Conservation (phyloP, 2,888 invertebrate species). For the Thalpophila matura region DNA sequence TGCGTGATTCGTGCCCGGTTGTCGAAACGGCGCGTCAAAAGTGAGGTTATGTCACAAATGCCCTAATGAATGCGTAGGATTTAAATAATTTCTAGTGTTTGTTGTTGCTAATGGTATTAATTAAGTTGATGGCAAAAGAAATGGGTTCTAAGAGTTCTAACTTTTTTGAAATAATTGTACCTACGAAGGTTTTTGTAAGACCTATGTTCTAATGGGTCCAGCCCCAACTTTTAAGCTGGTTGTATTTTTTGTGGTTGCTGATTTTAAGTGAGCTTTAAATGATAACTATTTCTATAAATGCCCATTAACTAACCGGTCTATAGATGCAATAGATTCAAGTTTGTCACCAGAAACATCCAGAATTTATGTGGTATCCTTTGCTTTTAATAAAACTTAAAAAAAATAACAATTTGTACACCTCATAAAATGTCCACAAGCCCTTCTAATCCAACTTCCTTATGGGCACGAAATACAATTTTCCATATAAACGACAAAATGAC, state of each 20-base stretch:
- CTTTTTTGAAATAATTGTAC: slow-evolving; percentile 13
- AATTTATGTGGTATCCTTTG: background rate
- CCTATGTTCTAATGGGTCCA: background rate
- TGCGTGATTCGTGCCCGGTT: slow-evolving; percentile 67
- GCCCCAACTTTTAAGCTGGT: background rate
- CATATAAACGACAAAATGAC: slow-evolving; percentile 72
- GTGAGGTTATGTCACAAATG: slow-evolving; percentile 65
- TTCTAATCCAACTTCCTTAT: slow-evolving; percentile 61
- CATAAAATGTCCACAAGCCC: slow-evolving; percentile 26
- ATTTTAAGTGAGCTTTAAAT: background rate
- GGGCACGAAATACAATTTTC: slow-evolving; percentile 66
- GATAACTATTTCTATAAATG: too few relatives aligned
- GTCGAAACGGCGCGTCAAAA: slow-evolving; percentile 64
- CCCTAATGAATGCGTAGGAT: slow-evolving; percentile 63
- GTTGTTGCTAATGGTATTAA: slow-evolving; percentile 53
- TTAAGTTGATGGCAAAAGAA: slow-evolving; percentile 50
- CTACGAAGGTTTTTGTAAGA: slow-evolving; percentile 17
- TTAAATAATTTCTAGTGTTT: slow-evolving; percentile 66
- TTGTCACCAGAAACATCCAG: background rate
- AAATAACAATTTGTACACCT: background rate
- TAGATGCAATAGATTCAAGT: background rate
- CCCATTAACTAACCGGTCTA: too few relatives aligned
- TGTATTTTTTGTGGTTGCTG: background rate
- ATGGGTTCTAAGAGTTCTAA: slow-evolving; percentile 21
- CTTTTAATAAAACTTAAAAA: background rate